Conservation (phyloP, 2,888 invertebrate genomes). For the Chrysolina oricalcia region DNA sequence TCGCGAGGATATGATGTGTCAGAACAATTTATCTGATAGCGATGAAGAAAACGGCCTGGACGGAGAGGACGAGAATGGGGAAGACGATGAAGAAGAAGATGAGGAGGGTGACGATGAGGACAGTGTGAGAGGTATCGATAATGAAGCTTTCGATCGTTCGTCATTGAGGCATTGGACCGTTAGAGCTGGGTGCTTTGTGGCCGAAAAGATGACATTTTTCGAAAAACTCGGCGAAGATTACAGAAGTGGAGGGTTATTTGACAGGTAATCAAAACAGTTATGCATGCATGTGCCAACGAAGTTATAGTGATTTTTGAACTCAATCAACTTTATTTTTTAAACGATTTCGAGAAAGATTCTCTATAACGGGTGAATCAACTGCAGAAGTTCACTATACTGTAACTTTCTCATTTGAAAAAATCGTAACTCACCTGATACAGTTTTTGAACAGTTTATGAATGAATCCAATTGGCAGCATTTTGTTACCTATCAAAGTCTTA, state of each 20-base stretch:
- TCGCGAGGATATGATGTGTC: constrained; percentile 73
- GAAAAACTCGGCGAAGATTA: constrained; percentile 77
- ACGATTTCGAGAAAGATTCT: too few relatives aligned
- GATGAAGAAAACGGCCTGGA: constrained; percentile 47
- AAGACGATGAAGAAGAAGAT: constrained; percentile 51
- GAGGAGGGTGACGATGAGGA: constrained; percentile 49
- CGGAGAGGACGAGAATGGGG: constrained; percentile 56
- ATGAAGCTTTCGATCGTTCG: constrained; percentile 68
- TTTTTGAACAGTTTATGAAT: too few relatives aligned
- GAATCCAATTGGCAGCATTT: too few relatives aligned
- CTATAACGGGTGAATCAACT: too few relatives aligned
- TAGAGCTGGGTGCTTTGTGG: constrained; percentile 86
- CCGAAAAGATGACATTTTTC: constrained; percentile 85
- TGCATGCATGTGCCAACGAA: background rate
- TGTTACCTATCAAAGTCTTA: too few relatives aligned
- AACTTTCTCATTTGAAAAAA: too few relatives aligned
- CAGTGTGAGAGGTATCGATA: constrained; percentile 66
- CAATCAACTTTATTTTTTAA: too few relatives aligned
- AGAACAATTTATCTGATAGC: constrained; percentile 53
- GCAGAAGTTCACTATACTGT: too few relatives aligned
- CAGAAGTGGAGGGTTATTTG: constrained; percentile 68
- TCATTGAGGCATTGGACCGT: constrained; percentile 82
- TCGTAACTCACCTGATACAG: too few relatives aligned
- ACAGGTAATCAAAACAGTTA: constrained; percentile 65
- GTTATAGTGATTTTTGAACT: background rate